phyloP scores from a whole-genome alignment of 2,797 vertebrate genomes.

The Pipistrellus pygmaeus region DNA sequence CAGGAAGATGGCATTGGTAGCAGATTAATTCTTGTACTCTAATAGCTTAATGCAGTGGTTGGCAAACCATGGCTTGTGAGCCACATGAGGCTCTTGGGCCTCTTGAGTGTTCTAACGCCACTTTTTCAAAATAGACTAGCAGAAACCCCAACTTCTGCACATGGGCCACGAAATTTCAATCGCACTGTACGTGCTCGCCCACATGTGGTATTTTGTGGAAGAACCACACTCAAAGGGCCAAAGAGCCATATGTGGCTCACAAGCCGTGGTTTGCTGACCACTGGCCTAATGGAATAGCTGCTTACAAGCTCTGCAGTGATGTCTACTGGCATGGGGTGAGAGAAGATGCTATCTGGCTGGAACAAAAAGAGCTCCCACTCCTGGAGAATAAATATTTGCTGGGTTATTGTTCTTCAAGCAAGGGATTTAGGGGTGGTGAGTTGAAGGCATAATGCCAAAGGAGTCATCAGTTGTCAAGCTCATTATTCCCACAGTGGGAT shows the following conservation, averaged over 20 bases:
- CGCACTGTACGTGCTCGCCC: no score
- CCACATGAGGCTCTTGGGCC: no score
- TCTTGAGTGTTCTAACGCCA: no score
- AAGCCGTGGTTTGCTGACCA: no score
- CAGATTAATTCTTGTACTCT: neutral
- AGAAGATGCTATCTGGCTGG: neutral
- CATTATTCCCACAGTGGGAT: neutral
- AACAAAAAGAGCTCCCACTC: neutral
- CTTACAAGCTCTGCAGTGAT: neutral
- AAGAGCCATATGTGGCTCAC: no score
- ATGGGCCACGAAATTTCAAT: no score
- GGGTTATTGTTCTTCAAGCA: slow-evolving; percentile 42
- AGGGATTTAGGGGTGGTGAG: neutral
- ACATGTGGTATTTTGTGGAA: no score
- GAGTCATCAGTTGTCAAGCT: neutral
- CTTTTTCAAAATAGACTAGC: no score
- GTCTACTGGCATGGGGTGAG: neutral
- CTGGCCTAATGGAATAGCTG: neutral
- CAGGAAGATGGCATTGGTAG: slow-evolving; percentile 1
- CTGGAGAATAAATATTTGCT: slow-evolving; percentile 29
- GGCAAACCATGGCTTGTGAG: no score
- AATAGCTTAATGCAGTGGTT: neutral
- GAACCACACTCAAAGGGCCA: no score
- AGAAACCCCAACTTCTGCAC: no score
- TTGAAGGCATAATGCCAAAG: neutral